Conservation (phyloP, 2,797 vertebrate species). For the Silurus lanzhouensis region DNA sequence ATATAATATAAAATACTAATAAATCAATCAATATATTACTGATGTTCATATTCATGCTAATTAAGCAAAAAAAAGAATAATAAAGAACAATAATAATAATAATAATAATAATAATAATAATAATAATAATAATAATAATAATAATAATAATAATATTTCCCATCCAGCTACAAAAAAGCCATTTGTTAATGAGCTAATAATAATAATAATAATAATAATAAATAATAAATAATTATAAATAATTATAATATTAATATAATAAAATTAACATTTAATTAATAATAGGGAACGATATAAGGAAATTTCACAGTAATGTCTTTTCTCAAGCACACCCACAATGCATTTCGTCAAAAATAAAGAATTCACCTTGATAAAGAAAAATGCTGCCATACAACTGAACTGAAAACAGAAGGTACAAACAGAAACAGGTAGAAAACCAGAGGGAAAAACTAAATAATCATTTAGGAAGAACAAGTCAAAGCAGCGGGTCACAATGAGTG, state of each 20-base stretch:
- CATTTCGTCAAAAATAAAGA: neutral
- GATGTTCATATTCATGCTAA: neutral
- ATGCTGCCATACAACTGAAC: neutral
- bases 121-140: neutral
- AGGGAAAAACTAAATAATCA: too few species aligned
- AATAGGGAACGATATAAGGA: too few species aligned
- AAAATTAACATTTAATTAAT: too few species aligned
- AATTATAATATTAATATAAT: too few species aligned
- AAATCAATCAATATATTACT: too few species aligned
- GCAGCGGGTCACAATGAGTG: too few species aligned
- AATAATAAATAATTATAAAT: neutral
- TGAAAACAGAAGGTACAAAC: too few species aligned
- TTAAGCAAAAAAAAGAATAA: neutral
- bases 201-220: neutral
- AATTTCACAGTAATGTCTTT: neutral
- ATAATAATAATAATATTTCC: neutral
- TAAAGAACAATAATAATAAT: neutral
- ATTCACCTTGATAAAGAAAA: neutral
- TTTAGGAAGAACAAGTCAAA: too few species aligned
- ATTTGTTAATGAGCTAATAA: constrained; percentile 6
- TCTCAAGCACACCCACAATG: neutral
- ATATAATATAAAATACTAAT: neutral
- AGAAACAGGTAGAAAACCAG: too few species aligned
- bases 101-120: neutral
- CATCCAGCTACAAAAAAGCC: neutral